Base-by-base conservation (phyloP, 2,113 vertebrate genomes). In the Microcebus griseorufus region DNA sequence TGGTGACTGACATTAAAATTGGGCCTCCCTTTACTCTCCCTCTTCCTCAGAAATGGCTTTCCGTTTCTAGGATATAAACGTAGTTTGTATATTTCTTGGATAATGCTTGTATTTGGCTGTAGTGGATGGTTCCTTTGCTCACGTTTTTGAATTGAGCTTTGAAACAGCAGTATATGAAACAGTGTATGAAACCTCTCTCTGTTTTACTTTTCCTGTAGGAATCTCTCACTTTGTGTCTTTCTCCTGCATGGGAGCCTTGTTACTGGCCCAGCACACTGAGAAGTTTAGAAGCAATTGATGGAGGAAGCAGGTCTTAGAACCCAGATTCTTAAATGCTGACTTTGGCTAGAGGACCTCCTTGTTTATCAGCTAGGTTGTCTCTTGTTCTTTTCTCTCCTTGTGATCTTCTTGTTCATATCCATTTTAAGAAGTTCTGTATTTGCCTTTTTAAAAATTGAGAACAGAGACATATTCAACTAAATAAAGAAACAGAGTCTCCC, bases 371-470 rank as follows among this genome's bases (percentile, higher is more conserved):
- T 32, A 20, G 60, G n/a, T 37, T 34, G 20, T 81, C 25, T 60
- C 73, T 58, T 94, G 45, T 70, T 39, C 2, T 86, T 93, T 94
- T 75, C 29, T 92, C 75, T 83, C 18, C 14, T 92, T 20, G 5
- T 60, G 45, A 67, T 90, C 72, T n/a, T 81, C n/a, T 55, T 85
- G 84, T 76, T 39, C 13, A 27, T 42, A 39, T n/a, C 42, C 23
- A n/a, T 92, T 92, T 70, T 94, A 84, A 65, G 37, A 87, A 58
- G 45, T 91, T 84, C 37, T 85, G 10, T 81, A 64, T 88, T 91
- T 86, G 29, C 58, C 32, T 70, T 90, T 70, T 51, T 37, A 79
- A 51, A 34, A 69, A 87, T 16, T 29, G 45, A 88, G 32, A 76
- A 55, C 51, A 67, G 51, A 25, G 62, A 0, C 79, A 7, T 34